Percentiles rank a stretch among this genome's conserved stretches.
phyloP scores from a whole-genome alignment of 1,140 invertebrate species.

The Drosophila virilis region DNA sequence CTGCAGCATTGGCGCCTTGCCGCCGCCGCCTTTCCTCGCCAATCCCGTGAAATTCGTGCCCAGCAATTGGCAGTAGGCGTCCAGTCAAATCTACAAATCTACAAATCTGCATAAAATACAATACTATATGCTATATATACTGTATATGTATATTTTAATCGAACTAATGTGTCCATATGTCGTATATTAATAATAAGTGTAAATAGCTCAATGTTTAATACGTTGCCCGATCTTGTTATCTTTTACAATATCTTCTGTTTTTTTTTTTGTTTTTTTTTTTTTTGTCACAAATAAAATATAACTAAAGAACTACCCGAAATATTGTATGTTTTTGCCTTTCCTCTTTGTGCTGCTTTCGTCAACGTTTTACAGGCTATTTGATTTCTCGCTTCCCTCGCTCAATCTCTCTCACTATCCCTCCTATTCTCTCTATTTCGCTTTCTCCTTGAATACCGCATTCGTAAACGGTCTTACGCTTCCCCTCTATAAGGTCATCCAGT shows the following conservation, averaged over 20 bases:
- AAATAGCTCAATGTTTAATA: conserved; percentile 41
- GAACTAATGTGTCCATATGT: conserved; percentile 10
- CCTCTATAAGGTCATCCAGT: too few species aligned
- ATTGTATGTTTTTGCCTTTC: not conserved
- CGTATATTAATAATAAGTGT: conserved; percentile 35
- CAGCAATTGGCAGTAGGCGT: conserved; percentile 54
- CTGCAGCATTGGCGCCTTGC: conserved; percentile 55
- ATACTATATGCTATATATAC: conserved; percentile 3
- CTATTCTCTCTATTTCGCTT: too few species aligned
- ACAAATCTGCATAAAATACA: too few species aligned
- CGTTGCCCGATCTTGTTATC: not conserved
- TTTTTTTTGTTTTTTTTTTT: conserved; percentile 29
- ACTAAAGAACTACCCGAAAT: conserved; percentile 10
- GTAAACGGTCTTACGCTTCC: too few species aligned
- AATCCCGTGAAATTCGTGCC: conserved; percentile 64
- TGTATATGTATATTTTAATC: conserved; percentile 12
- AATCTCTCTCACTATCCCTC: too few species aligned
- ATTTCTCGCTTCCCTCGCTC: not conserved
- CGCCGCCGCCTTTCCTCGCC: conserved; percentile 54
- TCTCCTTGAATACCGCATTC: too few species aligned
- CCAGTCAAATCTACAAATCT: too few species aligned
- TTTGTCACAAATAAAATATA: conserved; percentile 13
- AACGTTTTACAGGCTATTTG: not conserved
- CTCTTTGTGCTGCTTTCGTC: not conserved
- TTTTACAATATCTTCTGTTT: conserved; percentile 18